Evolutionary conservation across 1,140 invertebrate species (phyloP), one percentile per base, ranked within the genome.

Genomic region (Neotoxoptera formosana): DNA sequence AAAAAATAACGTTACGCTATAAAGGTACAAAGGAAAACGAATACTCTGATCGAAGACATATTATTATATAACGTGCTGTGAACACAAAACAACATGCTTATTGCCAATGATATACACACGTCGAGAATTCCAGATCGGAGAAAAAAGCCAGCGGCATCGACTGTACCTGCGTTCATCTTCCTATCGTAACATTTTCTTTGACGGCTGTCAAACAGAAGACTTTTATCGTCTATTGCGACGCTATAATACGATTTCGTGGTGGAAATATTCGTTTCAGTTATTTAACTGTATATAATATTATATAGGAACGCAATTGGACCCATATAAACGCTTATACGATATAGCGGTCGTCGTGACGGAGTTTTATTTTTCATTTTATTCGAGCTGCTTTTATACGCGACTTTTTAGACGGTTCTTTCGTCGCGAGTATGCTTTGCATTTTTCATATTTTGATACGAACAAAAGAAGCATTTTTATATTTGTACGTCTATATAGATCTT

Each of bases 181-280:
- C 60, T 17, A 76, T 76, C 60, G 60, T 76, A 76, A 76, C n/a
- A 76, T 76, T 76, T 67, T 76, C 30, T 76, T 76, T 76, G 60
- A 76, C 60, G n/a, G n/a, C 60, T 76, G 60, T 76, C 60, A 76
- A 76, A 76, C 30, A 76, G 60, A 76, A 76, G 60, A 76, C 60
- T n/a, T 76, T 76, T 76, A 76, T 76, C 60, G n/a, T 76, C n/a
- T n/a, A 76, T n/a, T 76, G 14, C n/a, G 6, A 76, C 60, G n/a
- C 30, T 76, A 76, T 76, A n/a, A 76, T n/a, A 76, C 6, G 60
- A n/a, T 76, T 76, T 76, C 14, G 30, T n/a, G 14, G 30, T 76
- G n/a, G 60, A 76, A 76, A 76, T 76, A 76, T 76, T 76, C 60
- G 60, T 76, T 76, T 76, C 60, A 76, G n/a, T 76, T n/a, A 76